phyloP scores from a whole-genome alignment of 2,113 vertebrate species.

The Lathamus discolor region DNA sequence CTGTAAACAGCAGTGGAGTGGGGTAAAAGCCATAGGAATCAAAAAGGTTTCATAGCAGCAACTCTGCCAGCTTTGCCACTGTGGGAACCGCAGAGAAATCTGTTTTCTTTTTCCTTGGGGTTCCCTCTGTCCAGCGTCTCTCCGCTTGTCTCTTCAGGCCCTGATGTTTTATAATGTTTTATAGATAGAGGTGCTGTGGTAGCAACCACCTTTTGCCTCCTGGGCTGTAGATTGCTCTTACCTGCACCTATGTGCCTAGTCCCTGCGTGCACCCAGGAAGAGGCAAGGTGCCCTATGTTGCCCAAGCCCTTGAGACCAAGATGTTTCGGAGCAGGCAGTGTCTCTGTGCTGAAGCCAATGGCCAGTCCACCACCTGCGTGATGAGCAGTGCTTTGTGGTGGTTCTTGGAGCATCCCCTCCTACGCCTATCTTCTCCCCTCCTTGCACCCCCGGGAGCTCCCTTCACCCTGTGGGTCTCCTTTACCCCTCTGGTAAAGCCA shows the following conservation, averaged over 20 bases:
- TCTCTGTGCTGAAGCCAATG: background rate
- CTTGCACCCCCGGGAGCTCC: background rate
- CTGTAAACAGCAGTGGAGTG: background rate
- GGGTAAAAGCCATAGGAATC: background rate
- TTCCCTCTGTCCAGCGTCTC: fast-evolving
- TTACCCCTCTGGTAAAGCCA: background rate
- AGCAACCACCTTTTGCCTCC: background rate
- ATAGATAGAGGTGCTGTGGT: background rate
- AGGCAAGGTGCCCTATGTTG: fast-evolving
- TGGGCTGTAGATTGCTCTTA: background rate
- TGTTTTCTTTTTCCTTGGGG: background rate
- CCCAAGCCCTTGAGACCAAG: background rate
- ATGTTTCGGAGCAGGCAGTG: background rate
- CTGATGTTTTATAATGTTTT: background rate
- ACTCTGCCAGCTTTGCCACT: fast-evolving
- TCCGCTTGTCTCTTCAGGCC: background rate
- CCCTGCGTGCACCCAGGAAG: background rate
- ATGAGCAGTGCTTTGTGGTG: fast-evolving
- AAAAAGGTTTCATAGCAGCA: background rate
- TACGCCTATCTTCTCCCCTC: background rate
- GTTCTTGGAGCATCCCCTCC: background rate
- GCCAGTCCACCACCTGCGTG: background rate
- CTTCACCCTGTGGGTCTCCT: background rate
- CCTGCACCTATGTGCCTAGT: background rate
- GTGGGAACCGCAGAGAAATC: background rate